phyloP scores from a whole-genome alignment of 2,113 vertebrate genomes.

The Regulus satrapa region DNA sequence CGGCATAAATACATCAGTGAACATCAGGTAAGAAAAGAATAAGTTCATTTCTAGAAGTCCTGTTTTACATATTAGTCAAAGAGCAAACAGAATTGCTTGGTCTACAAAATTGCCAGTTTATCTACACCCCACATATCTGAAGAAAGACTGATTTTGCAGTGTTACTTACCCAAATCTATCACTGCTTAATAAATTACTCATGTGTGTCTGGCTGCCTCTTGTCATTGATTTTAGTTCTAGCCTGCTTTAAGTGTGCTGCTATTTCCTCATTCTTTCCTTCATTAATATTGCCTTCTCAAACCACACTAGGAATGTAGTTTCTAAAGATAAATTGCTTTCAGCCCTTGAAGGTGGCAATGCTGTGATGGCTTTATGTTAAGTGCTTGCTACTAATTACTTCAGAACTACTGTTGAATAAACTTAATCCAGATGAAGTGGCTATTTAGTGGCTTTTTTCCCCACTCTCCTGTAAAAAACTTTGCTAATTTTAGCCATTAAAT shows the following conservation, averaged over 20 bases:
- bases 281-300: slow-evolving; percentile 37
- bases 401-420: slow-evolving; percentile 30
- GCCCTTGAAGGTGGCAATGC: slow-evolving; percentile 40
- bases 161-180: slow-evolving; percentile 15
- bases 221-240: slow-evolving; percentile 19
- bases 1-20: not conserved
- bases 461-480: slow-evolving; percentile 45
- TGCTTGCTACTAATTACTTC: slow-evolving; percentile 58
- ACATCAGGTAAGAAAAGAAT: not conserved
- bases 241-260: not conserved
- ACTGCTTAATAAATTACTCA: slow-evolving; percentile 56
- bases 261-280: slow-evolving; percentile 1
- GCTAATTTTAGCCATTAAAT: slow-evolving; percentile 52
- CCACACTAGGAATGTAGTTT: not conserved
- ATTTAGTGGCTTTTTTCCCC: not conserved
- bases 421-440: slow-evolving; percentile 3
- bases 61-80: not conserved
- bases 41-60: not conserved
- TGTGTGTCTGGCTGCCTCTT: slow-evolving; percentile 8
- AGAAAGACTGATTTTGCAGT: not conserved
- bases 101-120: slow-evolving; percentile 18
- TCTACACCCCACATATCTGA: not conserved
- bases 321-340: slow-evolving; percentile 42
- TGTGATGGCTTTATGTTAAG: slow-evolving; percentile 19
- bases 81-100: not conserved